Evolutionary conservation across 2,113 vertebrate genomes (phyloP), one percentile per base, ranked within the genome.

Genomic region (Leuciscus idus): DNA sequence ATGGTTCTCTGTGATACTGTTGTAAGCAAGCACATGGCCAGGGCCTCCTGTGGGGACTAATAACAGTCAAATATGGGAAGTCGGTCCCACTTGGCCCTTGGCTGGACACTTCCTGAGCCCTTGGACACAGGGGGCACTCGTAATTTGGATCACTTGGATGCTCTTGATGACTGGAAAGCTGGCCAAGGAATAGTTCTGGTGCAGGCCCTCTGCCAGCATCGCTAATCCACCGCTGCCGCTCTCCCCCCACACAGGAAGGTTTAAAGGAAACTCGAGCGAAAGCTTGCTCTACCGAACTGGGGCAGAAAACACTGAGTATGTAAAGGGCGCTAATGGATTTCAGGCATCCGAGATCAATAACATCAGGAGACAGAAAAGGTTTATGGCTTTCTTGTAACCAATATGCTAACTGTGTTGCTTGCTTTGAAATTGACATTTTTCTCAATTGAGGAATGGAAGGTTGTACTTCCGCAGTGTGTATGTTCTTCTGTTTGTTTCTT

Each of bases 301-400:
- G 86, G 88, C 72, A 86, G 76, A 85, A 89, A 70, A 86, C 36
- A 73, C 89, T 77, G 84, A 86, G 83, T 84, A 89, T 90, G 85
- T 88, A 90, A 91, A 89, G 81, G 75, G 30, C 61, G 81, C 83
- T 90, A 91, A 92, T 91, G 88, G 90, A 88, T 91, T 85, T 85
- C 33, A 59, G 89, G 77, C 85, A 21, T 86, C 76, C 46, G 26
- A 70, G 88, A 92, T 92, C 90, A 85, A 91, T 92, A 90, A 88
- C 88, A 89, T 89, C 86, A 77, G 85, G 70, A 87, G 86, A 90
- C 87, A 77, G 86, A 36, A 72, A 50, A 81, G 86, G 87, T 91
- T 92, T 91, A 90, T 78, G 74, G 86, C 79, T 82, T 88, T 86
- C 78, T 70, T 89, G 86, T 89, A 90, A 91, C 91, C 88, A 73